Conservation (phyloP, 2,888 invertebrate genomes). For the Sminthurides aquaticus region DNA sequence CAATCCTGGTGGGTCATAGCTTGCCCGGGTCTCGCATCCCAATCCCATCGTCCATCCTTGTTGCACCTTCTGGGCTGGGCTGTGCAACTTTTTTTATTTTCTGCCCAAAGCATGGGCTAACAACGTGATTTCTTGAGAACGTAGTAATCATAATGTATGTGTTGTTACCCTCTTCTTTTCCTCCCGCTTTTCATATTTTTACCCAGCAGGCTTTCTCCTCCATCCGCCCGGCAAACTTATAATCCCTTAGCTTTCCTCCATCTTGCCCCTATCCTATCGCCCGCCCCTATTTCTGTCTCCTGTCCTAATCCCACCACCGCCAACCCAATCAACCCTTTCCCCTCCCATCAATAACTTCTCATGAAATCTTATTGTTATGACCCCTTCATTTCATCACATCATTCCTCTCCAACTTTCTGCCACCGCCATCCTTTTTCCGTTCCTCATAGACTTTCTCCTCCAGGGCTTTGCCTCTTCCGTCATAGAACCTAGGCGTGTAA, state of each 20-base stretch:
- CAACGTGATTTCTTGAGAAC: conserved; percentile 15
- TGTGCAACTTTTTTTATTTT: too few relatives aligned
- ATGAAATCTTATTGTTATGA: conserved; percentile 11
- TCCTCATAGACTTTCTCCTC: too few relatives aligned
- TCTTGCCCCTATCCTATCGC: too few relatives aligned
- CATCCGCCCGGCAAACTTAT: too few relatives aligned
- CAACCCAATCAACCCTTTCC: conserved; percentile 11
- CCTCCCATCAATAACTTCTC: conserved; percentile 4
- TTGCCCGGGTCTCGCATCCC: too few relatives aligned
- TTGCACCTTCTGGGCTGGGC: too few relatives aligned
- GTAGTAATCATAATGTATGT: not conserved
- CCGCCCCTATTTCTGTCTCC: not conserved
- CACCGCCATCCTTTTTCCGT: not conserved
- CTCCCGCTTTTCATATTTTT: conserved; percentile 3
- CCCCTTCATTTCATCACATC: conserved; percentile 2
- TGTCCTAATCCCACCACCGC: conserved; percentile 4
- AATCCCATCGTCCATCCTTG: too few relatives aligned
- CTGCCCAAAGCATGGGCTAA: too few relatives aligned
- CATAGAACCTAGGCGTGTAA: too few relatives aligned
- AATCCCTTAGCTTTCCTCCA: too few relatives aligned
- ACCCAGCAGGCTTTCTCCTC: not conserved
- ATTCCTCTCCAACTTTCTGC: not conserved
- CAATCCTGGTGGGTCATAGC: too few relatives aligned
- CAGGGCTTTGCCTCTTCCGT: too few relatives aligned
- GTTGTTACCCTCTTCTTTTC: conserved; percentile 16